A percentile compares a stretch with the other conserved stretches of the same genome.
These are phyloP conservation scores for Rallus limicola DNA, from an alignment of 2,113 vertebrate species.

Conservation along the genomic window DNA sequence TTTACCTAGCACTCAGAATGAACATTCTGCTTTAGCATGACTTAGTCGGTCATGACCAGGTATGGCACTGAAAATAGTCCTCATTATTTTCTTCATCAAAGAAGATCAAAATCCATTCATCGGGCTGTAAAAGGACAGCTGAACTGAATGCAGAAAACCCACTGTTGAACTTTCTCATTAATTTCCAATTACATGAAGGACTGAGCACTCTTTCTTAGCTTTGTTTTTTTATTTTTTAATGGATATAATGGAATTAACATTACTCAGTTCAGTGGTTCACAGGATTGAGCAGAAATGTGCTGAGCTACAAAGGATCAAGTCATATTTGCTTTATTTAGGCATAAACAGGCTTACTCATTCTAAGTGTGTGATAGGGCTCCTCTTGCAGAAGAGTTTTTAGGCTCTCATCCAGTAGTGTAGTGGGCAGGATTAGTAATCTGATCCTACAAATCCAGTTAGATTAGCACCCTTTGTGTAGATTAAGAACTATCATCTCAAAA, in stretches of 20 bases:
- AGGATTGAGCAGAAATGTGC: constrained; percentile 23
- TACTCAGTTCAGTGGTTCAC: constrained; percentile 36
- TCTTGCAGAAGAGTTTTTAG: neutral
- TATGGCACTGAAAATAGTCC: neutral
- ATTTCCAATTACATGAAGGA: constrained; percentile 33
- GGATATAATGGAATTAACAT: constrained; percentile 28
- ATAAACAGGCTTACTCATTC: neutral
- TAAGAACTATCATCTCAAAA: neutral
- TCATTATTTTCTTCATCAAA: neutral
- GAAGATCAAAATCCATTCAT: constrained; percentile 11
- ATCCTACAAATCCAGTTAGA: neutral
- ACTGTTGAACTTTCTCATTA: constrained; percentile 9
- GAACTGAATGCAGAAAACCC: neutral
- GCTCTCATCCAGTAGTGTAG: neutral
- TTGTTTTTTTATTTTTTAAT: constrained; percentile 32
- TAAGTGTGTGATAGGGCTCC: neutral
- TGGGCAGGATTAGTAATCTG: neutral
- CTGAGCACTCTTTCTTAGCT: constrained; percentile 4
- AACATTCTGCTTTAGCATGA: neutral
- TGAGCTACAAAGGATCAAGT: constrained; percentile 27
- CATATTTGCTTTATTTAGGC: constrained; percentile 20
- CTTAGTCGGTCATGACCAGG: neutral
- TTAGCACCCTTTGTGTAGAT: neutral
- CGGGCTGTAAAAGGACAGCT: neutral
- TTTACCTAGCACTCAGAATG: neutral